phyloP scores from a whole-genome alignment of 1,140 invertebrate species.

The Druon quercuslanigerum region DNA sequence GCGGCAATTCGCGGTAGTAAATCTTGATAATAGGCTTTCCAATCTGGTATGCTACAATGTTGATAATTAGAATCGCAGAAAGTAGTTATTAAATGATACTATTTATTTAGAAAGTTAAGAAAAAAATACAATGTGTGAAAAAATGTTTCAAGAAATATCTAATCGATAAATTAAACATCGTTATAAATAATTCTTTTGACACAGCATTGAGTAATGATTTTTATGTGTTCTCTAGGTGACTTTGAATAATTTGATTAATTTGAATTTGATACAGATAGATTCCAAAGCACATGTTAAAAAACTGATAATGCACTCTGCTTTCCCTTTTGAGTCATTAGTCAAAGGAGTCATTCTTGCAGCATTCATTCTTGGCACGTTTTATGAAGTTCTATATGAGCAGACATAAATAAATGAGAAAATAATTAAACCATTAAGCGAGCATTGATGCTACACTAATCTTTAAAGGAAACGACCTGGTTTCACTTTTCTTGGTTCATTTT shows the following conservation, averaged over 20 bases:
- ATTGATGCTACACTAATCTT: conserved; percentile 20
- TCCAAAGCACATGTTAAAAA: background rate
- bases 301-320: background rate
- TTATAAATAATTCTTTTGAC: too few species aligned
- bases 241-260: background rate
- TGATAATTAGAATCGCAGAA: too few species aligned
- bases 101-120: too few species aligned
- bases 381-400: conserved; percentile 15
- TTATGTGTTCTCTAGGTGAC: background rate
- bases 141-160: too few species aligned
- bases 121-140: too few species aligned
- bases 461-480: conserved; percentile 6
- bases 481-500: conserved; percentile 17
- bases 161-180: too few species aligned
- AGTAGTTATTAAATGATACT: too few species aligned
- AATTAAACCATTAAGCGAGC: conserved; percentile 19
- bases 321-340: conserved; percentile 13
- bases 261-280: background rate
- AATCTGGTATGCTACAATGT: too few species aligned
- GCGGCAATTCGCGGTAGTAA: too few species aligned
- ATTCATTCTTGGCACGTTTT: background rate
- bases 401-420: conserved; percentile 29
- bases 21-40: too few species aligned
- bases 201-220: too few species aligned
- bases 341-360: conserved; percentile 1